These are phyloP conservation scores for Rhinolophus sinicus DNA, from an alignment of 2,113 vertebrate species.

Conservation along the genomic window DNA sequence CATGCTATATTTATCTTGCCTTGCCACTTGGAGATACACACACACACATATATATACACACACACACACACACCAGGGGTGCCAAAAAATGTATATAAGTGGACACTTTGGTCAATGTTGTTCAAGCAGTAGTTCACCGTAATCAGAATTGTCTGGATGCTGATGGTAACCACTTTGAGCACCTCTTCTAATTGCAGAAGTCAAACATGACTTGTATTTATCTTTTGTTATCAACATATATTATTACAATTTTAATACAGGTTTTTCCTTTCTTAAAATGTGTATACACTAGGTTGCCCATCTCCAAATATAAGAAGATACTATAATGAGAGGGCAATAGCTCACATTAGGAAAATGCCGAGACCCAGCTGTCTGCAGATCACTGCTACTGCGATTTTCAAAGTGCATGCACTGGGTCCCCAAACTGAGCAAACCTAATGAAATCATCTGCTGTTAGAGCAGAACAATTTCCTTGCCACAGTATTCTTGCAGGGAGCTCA, in stretches of 20 bases:
- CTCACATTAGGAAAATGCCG: slow-evolving; percentile 18
- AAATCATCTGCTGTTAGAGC: slow-evolving; percentile 25
- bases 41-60: too few species aligned
- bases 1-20: not conserved
- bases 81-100: too few species aligned
- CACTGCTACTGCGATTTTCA: not conserved
- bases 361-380: not conserved
- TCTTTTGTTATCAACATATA: too few species aligned
- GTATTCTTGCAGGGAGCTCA: slow-evolving; percentile 78
- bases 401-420: not conserved
- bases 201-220: too few species aligned
- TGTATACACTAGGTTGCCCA: not conserved
- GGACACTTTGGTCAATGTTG: too few species aligned
- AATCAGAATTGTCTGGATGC: too few species aligned
- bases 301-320: not conserved
- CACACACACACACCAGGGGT: too few species aligned
- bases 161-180: too few species aligned
- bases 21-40: not conserved
- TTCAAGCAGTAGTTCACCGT: too few species aligned
- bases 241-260: too few species aligned
- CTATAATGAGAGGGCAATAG: not conserved
- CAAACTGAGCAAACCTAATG: slow-evolving; percentile 68
- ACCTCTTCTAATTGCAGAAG: too few species aligned
- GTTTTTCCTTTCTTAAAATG: too few species aligned
- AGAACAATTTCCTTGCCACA: not conserved